Percentiles rank a stretch among this genome's conserved stretches.
phyloP scores from a whole-genome alignment of 2,888 invertebrate genomes.

The Limnephilus lunatus region DNA sequence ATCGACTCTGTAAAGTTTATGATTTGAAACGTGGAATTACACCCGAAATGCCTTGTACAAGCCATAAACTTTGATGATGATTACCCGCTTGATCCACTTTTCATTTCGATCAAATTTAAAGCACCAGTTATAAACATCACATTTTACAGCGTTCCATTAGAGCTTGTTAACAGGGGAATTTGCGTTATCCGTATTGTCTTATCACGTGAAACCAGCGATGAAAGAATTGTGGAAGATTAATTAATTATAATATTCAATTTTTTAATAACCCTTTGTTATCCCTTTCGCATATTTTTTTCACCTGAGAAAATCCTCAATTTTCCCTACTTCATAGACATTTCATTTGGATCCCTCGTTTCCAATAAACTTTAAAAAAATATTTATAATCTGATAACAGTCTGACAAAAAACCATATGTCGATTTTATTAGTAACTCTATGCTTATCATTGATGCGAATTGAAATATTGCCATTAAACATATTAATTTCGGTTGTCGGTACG shows the following conservation, averaged over 20 bases:
- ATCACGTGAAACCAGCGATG: slow-evolving; percentile 19
- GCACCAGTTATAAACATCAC: slow-evolving; percentile 51
- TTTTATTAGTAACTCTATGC: too few relatives aligned
- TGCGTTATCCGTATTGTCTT: slow-evolving; percentile 27
- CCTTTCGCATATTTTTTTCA: not conserved
- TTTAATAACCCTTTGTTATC: not conserved
- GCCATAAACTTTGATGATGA: slow-evolving; percentile 51
- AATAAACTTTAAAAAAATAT: too few relatives aligned
- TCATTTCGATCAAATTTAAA: slow-evolving; percentile 58
- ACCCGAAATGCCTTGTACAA: slow-evolving; percentile 28
- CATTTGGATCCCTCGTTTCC: too few relatives aligned
- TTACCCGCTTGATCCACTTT: slow-evolving; percentile 53
- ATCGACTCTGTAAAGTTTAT: slow-evolving; percentile 26
- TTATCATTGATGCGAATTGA: too few relatives aligned
- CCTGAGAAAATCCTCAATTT: too few relatives aligned
- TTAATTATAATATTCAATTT: too few relatives aligned
- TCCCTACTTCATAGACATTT: too few relatives aligned
- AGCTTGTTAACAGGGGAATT: slow-evolving; percentile 40
- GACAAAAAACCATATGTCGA: too few relatives aligned
- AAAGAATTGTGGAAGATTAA: not conserved
- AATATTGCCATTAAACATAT: too few relatives aligned
- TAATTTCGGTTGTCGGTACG: too few relatives aligned
- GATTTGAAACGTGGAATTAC: slow-evolving; percentile 29
- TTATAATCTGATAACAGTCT: too few relatives aligned
- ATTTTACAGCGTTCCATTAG: slow-evolving; percentile 47